Conservation (phyloP, 2,797 vertebrate species). For the Sciurus carolinensis region DNA sequence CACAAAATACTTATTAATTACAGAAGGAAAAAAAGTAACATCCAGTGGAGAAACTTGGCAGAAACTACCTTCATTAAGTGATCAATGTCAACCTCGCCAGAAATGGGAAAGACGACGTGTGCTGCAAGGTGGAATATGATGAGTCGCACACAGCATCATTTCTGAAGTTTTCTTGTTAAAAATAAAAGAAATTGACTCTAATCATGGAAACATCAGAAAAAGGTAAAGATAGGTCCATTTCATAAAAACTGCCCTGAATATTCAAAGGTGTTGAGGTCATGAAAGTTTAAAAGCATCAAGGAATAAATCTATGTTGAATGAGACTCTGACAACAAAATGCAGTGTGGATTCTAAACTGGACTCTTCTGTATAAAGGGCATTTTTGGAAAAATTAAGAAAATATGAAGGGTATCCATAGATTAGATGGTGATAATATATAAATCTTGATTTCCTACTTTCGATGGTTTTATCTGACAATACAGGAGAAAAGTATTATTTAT, state of each 20-base stretch:
- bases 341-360: background rate
- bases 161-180: background rate
- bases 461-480: background rate
- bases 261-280: background rate
- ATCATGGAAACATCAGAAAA: background rate
- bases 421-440: background rate
- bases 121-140: background rate
- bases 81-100: background rate
- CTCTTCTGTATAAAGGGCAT: background rate
- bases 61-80: slow-evolving; percentile 13
- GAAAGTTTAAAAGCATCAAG: background rate
- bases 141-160: background rate
- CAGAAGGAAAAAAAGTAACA: background rate
- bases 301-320: background rate
- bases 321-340: background rate
- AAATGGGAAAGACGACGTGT: background rate
- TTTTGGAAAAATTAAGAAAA: slow-evolving; percentile 20
- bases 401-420: background rate
- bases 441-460: slow-evolving; percentile 16
- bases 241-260: background rate
- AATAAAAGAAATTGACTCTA: background rate
- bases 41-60: background rate
- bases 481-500: background rate
- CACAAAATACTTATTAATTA: background rate
- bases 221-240: background rate